Percentiles rank a stretch among this genome's conserved stretches.
Evolutionary conservation across 1,140 invertebrate species (phyloP).

Genomic region (Laupala kohalensis): DNA sequence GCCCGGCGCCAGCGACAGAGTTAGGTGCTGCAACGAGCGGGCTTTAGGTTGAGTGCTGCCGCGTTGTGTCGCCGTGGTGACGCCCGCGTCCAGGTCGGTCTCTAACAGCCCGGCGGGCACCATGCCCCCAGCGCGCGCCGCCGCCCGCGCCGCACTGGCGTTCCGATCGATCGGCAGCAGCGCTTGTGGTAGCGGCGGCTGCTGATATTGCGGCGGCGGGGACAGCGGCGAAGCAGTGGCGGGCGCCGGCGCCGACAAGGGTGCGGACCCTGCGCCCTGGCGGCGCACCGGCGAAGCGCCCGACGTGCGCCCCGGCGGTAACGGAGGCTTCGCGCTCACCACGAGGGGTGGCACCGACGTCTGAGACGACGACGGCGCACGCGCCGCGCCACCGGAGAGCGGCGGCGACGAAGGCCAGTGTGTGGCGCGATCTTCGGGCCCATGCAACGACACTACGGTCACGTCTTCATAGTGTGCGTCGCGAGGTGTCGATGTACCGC

Average conservation of each 20-base stretch:
- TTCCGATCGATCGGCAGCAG: slow-evolving; percentile 24
- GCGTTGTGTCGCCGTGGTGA: slow-evolving; percentile 17
- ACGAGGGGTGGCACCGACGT: too few relatives aligned
- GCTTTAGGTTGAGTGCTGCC: slow-evolving; percentile 39
- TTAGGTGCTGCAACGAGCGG: slow-evolving; percentile 61
- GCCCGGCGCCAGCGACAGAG: slow-evolving; percentile 19
- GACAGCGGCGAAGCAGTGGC: too few relatives aligned
- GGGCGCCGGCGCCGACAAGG: slow-evolving; percentile 32
- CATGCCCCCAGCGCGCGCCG: slow-evolving; percentile 11
- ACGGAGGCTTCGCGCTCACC: too few relatives aligned
- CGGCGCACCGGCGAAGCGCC: too few relatives aligned
- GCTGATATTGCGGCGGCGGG: too few relatives aligned
- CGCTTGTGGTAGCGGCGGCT: slow-evolving; percentile 31
- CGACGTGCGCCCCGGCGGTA: too few relatives aligned
- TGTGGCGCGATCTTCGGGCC: slow-evolving; percentile 23
- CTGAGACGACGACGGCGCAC: too few relatives aligned
- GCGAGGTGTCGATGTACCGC: slow-evolving; percentile 1
- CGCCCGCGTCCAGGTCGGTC: slow-evolving; percentile 67
- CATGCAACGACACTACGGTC: slow-evolving; percentile 32
- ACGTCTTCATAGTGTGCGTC: slow-evolving; percentile 13
- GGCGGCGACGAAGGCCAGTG: too few relatives aligned
- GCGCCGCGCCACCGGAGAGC: too few relatives aligned
- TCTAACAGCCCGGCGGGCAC: slow-evolving; percentile 53
- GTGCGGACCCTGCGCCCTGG: slow-evolving; percentile 18
- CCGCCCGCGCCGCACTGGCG: slow-evolving; percentile 15